These are phyloP conservation scores for Acrossocheilus fasciatus DNA, from an alignment of 2,797 vertebrate genomes.

Conservation along the genomic window DNA sequence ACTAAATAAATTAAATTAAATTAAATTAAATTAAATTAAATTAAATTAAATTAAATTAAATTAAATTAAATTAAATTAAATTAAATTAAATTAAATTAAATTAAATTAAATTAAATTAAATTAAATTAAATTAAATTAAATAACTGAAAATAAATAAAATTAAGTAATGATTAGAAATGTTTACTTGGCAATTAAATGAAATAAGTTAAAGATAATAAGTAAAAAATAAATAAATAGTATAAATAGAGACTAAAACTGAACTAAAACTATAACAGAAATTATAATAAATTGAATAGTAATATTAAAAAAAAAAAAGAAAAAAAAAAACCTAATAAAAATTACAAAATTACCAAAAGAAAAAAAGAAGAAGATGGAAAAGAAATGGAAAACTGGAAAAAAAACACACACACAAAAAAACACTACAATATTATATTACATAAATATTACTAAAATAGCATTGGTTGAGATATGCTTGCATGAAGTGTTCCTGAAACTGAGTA, in stretches of 20 bases:
- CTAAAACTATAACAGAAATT: no score
- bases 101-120: no score
- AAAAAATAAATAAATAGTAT: no score
- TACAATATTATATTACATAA: neutral
- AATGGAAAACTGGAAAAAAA: neutral
- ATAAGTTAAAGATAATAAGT: neutral
- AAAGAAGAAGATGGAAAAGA: no score
- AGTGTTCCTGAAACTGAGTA: neutral
- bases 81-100: neutral
- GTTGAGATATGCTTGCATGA: neutral
- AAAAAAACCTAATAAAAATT: no score
- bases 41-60: neutral
- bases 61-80: no score
- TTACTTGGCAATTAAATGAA: neutral
- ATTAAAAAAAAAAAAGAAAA: no score
- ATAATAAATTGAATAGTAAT: no score
- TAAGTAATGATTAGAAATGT: neutral
- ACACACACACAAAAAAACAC: neutral
- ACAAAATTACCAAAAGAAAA: no score
- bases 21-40: no score
- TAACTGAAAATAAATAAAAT: neutral
- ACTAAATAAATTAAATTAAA: neutral
- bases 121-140: neutral
- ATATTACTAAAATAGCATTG: neutral
- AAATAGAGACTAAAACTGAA: no score